Evolutionary conservation across 1,140 invertebrate species (phyloP), one percentile per base, ranked within the genome.

Genomic region (Drosophila parabipectinata): DNA sequence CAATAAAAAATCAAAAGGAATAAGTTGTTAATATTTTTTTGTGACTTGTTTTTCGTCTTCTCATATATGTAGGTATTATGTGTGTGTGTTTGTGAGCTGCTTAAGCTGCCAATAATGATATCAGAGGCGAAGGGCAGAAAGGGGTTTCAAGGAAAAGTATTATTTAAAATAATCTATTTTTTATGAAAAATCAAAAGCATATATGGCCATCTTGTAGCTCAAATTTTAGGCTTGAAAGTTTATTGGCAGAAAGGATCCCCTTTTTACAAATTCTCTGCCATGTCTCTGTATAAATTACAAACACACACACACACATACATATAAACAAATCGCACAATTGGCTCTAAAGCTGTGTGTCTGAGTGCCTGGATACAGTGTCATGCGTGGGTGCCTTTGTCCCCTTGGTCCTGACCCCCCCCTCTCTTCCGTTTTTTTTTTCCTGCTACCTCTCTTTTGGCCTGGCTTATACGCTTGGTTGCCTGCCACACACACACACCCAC

Each of bases 1-100:
- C 71, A 84, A 83, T 76, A 84, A 84, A 82, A 84, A 83, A 83
- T 76, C 77, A 76, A 84, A 83, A 72, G 66, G 72, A 83, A 83
- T 83, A 81, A 81, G 68, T 74, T 63, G 77, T 79, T 77, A 84
- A 85, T 84, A 85, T 77, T 84, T 79, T 57, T 79, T 76, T 21
- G 44, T 76, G 79, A 84, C 79, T 84, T 84, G 80, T 83, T 79
- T 73, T 68, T 59, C n/a, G 15, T 45, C 45, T 55, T 45, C 58
- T 72, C 60, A 47, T 47, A 37, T 45, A 55, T 24, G 45, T 37
- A 4, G 1, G 7, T 32, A 8, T 34, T 57, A 39, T 48, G 18
- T 28, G 24, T 50, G 15, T 28, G 45, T 47, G 15, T 12, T 50
- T 26, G 61, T 56, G 57, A 60, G 61, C 28, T 28, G 57, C 60